Base-by-base conservation (phyloP, 37 sponge, comb jelly and placozoan genomes). In the Dysidea cf. avara region DNA sequence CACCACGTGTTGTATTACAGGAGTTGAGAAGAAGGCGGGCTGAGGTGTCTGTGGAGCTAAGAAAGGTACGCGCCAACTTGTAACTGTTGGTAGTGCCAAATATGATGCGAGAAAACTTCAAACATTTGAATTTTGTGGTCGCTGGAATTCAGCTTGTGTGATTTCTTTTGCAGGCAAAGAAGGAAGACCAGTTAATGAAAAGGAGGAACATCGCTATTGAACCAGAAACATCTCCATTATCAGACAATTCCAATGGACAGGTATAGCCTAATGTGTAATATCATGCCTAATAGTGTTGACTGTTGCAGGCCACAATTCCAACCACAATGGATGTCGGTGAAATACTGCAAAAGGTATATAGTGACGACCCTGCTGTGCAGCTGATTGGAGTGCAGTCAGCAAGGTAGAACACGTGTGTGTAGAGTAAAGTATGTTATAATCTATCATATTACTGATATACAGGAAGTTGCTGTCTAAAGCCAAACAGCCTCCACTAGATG, bases 151-250 rank as follows among this genome's bases (percentile, higher is more conserved):
- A 18, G 16, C 7, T 3, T 2, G 7, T 25, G 25, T 25, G 39
- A 68, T 17, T 12, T 69, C 9, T n/a, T 11, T 9, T 74, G 16
- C 33, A 93, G 93, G 77, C 88, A 2, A 88, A 88, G 74, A 82
- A 71, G 76, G 92, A 88, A 0, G 92, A 84, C n/a, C 89, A 95
- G 56, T 46, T 92, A 77, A 61, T 92, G 59, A 95, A 95, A 66
- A 53, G 96, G n/a, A 70, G 96, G 36, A 92, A 95, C 64, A 56
- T 95, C 13, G 54, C 47, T 1, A 25, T 79, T 32, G 94, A 90
- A 13, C 71, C 36, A 3, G 82, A 83, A 31, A 17, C 69, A 18
- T 25, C 33, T 16, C 74, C 91, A 53, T 71, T 85, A 28, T 9
- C 55, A 30, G n/a, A 40, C 0, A 86, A 90, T 37, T 34, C 60